Percentiles rank a stretch among this genome's conserved stretches.
Evolutionary conservation across 2,888 invertebrate genomes (phyloP).

Genomic region (Nemoura dubitans): DNA sequence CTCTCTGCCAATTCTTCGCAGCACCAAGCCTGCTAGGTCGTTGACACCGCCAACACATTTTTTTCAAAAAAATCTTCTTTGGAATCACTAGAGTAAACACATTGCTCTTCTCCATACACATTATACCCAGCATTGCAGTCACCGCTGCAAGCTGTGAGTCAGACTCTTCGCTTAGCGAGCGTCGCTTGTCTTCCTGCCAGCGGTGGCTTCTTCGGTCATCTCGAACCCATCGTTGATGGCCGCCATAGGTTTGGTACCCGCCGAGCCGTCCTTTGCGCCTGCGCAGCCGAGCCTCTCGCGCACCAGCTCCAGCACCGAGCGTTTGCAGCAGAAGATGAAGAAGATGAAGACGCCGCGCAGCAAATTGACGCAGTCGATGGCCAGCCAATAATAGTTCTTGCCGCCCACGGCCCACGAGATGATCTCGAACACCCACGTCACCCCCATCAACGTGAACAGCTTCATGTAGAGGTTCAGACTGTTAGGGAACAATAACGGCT

Average conservation of each 20-base stretch:
- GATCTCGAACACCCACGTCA: slow-evolving; percentile 56
- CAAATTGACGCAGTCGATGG: slow-evolving; percentile 55
- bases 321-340: slow-evolving; percentile 57
- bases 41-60: no score
- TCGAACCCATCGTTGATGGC: no score
- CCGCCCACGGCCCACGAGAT: slow-evolving; percentile 54
- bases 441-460: slow-evolving; percentile 56
- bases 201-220: no score
- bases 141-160: no score
- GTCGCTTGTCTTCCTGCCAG: no score
- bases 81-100: no score
- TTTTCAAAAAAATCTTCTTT: no score
- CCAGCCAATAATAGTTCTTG: slow-evolving; percentile 54
- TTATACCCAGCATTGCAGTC: no score
- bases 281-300: background rate
- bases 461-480: slow-evolving; percentile 54
- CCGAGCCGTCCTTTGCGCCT: background rate
- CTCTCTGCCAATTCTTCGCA: no score
- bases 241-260: background rate
- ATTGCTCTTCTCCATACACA: no score
- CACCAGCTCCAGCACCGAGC: slow-evolving; percentile 46
- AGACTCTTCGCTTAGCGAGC: no score
- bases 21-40: no score
- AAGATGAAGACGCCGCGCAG: slow-evolving; percentile 57
- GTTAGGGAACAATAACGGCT: background rate